A percentile compares a stretch with the other conserved stretches of the same genome.
These are phyloP conservation scores for Collichthys lucidus DNA, from an alignment of 2,113 vertebrate species.

Conservation along the genomic window DNA sequence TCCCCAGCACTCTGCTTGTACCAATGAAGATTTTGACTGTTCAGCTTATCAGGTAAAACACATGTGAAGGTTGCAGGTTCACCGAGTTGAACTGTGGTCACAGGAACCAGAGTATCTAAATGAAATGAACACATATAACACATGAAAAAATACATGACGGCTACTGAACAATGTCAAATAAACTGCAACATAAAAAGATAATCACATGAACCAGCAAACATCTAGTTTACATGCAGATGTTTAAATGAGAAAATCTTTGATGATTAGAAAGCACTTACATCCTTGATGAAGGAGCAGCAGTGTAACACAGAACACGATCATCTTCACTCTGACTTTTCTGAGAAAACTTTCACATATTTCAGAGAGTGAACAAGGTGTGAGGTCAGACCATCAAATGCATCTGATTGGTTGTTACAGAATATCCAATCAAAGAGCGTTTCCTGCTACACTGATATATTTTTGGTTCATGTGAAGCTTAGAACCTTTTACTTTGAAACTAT, in stretches of 20 bases:
- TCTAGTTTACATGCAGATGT: background rate
- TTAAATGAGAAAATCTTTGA: no score
- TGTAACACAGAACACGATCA: slow-evolving; percentile 1
- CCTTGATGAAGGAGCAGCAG: background rate
- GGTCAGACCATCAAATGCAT: background rate
- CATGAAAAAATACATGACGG: background rate
- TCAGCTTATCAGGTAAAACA: background rate
- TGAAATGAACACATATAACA: background rate
- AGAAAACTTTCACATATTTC: no score
- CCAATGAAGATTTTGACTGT: accelerated
- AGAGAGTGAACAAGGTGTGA: background rate
- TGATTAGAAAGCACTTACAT: slow-evolving; percentile 13
- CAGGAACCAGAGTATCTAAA: background rate
- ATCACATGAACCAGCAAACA: accelerated
- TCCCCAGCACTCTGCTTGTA: background rate
- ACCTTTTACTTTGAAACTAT: no score
- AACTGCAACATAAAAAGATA: no score
- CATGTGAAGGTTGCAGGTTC: background rate
- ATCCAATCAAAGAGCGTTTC: background rate
- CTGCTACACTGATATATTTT: background rate
- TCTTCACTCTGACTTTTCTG: background rate
- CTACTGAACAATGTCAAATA: no score
- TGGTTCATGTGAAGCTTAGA: background rate
- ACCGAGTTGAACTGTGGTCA: background rate
- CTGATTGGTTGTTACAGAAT: slow-evolving; percentile 26